These are phyloP conservation scores for Melanotaenia duboulayi DNA, from an alignment of 2,113 vertebrate species.

Conservation along the genomic window DNA sequence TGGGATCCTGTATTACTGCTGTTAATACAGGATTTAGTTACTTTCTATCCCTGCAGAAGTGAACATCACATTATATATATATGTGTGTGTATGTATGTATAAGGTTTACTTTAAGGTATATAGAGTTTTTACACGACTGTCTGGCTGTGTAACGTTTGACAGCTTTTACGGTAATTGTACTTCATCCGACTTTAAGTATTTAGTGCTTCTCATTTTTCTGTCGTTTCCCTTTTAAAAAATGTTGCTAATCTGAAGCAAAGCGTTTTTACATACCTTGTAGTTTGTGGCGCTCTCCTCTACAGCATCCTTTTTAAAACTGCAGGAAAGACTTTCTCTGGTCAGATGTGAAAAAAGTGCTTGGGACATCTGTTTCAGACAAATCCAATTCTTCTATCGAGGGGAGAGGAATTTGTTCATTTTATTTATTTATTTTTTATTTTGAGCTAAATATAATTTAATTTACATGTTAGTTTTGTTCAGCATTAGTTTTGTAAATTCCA, in stretches of 20 bases:
- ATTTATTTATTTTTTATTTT: background rate
- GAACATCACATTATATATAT: background rate
- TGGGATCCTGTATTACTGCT: no score
- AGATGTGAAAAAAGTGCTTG: constrained; percentile 30
- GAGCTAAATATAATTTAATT: background rate
- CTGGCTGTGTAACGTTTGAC: background rate
- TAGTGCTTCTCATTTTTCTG: background rate
- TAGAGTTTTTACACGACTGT: no score
- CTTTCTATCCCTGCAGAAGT: no score
- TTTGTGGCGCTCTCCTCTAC: constrained; percentile 31
- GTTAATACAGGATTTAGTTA: background rate
- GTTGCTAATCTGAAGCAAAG: background rate
- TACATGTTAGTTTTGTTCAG: no score
- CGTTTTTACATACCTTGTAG: constrained; percentile 23
- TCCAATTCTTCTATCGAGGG: constrained; percentile 26
- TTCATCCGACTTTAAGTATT: background rate
- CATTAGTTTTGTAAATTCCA: accelerated
- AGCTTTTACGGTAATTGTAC: background rate
- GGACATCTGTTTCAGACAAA: constrained; percentile 66
- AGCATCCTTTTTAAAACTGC: constrained; percentile 36
- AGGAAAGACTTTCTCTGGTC: constrained; percentile 59
- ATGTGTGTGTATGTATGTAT: background rate
- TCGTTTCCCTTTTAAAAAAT: background rate
- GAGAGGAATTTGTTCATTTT: accelerated
- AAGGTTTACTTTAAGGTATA: background rate